Evolutionary conservation across 1,140 invertebrate species (phyloP), one percentile per base, ranked within the genome.

Genomic region (Monochamus saltuarius): DNA sequence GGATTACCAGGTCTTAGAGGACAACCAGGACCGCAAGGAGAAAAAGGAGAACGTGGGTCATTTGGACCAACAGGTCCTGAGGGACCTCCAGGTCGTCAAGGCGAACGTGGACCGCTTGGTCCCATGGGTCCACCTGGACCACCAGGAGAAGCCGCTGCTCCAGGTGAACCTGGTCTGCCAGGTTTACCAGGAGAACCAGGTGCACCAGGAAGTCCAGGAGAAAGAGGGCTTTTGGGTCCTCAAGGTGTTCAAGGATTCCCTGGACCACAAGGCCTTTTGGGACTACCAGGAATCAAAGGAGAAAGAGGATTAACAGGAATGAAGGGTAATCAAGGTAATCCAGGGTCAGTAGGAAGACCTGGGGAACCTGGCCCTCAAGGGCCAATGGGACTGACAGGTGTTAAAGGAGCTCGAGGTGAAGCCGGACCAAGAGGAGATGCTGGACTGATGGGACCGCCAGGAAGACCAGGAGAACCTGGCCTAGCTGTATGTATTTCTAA

Each of bases 321-420:
- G 9, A 90, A 89, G 75, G 89, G 88, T 62, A 81, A 84, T 64
- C 87, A 90, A 80, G 91, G 91, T 69, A 84, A 82, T 64, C 68
- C 84, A 11, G 73, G 73, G n/a, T 50, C 47, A 17, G 43, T 54
- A 80, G 85, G 85, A 37, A 67, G 67, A 49, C 77, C 80, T 51
- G 85, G 85, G 55, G 84, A 85, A 65, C 73, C 79, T 17, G 86
- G 87, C 37, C 76, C 80, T 59, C 73, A 79, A 66, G 90, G 91
- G 38, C 71, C 84, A 10, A 82, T 82, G 34, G 91, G 91, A 13
- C 71, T 84, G 39, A 76, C 78, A 16, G 92, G 92, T 47, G 79
- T 86, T 10, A 92, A 92, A 73, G 89, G 89, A 39, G 79, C 81
- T 16, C 76, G 89, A 66, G 92, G 92, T 42, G 88, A 91, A 73